Conservation (phyloP, 2,113 vertebrate genomes). For the Caretta caretta region DNA sequence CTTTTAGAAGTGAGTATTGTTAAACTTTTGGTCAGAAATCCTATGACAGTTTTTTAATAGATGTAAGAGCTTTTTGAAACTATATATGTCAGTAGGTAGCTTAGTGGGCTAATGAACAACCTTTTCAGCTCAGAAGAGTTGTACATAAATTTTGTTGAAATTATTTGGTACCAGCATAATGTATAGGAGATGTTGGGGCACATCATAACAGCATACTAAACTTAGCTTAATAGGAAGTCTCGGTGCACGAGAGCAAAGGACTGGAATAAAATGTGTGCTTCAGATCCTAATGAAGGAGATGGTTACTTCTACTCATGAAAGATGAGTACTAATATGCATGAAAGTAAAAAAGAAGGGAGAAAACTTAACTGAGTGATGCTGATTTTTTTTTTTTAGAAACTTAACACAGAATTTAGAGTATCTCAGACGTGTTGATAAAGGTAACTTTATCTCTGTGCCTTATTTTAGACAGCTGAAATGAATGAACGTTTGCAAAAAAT, state of each 20-base stretch:
- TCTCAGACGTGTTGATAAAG: not conserved
- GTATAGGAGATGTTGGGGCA: not conserved
- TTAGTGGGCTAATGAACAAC: not conserved
- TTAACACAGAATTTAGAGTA: not conserved
- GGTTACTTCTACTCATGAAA: not conserved
- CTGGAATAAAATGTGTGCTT: not conserved
- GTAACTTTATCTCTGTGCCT: slow-evolving; percentile 22
- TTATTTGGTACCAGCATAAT: not conserved
- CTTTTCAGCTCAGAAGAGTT: not conserved
- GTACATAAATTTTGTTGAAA: not conserved
- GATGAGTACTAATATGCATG: not conserved
- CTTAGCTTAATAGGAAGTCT: not conserved
- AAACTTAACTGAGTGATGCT: not conserved
- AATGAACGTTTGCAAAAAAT: slow-evolving; percentile 90
- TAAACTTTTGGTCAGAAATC: not conserved
- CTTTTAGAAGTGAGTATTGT: not conserved
- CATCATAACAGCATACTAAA: not conserved
- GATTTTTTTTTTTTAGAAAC: not conserved
- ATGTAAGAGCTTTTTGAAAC: not conserved
- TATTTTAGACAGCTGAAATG: slow-evolving; percentile 89
- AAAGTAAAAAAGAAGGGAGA: not conserved
- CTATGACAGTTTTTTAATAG: not conserved
- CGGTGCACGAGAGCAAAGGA: not conserved
- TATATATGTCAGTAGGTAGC: not conserved
- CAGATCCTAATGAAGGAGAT: not conserved